These are phyloP conservation scores for Sminthurides bifidus DNA, from an alignment of 1,140 invertebrate genomes.

Conservation along the genomic window DNA sequence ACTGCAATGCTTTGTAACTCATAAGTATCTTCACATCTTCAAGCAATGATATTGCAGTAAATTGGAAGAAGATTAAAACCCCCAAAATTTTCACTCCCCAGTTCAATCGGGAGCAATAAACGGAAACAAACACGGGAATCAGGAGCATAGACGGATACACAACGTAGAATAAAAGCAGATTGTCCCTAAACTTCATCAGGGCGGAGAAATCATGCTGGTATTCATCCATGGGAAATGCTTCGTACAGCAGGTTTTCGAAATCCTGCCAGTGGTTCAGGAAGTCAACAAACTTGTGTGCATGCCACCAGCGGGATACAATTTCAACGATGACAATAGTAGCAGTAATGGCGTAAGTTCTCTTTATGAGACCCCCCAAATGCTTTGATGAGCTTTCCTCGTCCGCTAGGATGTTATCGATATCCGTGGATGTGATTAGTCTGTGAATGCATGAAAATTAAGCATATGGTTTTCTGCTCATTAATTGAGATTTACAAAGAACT, in stretches of 20 bases:
- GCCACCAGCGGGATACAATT: neutral
- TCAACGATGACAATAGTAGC: neutral
- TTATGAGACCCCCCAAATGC: neutral
- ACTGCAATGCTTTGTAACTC: neutral
- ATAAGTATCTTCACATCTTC: slow-evolving; percentile 1
- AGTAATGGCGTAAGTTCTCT: neutral
- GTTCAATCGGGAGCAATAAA: neutral
- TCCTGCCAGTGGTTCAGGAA: neutral
- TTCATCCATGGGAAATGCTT: neutral
- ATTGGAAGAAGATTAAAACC: neutral
- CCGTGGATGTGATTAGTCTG: neutral
- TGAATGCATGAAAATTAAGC: neutral
- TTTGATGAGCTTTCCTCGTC: neutral
- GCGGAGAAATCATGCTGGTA: neutral
- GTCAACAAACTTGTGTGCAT: neutral
- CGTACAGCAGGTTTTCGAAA: neutral
- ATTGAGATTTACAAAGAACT: neutral
- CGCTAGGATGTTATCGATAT: neutral
- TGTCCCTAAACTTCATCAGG: neutral
- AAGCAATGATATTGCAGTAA: neutral
- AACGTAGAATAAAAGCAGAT: neutral
- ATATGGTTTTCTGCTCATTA: neutral
- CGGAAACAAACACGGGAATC: neutral
- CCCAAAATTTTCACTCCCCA: neutral
- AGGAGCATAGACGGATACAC: neutral